Evolutionary conservation across 1,140 invertebrate genomes (phyloP).

Genomic region (Caenorhabditis inopinata): DNA sequence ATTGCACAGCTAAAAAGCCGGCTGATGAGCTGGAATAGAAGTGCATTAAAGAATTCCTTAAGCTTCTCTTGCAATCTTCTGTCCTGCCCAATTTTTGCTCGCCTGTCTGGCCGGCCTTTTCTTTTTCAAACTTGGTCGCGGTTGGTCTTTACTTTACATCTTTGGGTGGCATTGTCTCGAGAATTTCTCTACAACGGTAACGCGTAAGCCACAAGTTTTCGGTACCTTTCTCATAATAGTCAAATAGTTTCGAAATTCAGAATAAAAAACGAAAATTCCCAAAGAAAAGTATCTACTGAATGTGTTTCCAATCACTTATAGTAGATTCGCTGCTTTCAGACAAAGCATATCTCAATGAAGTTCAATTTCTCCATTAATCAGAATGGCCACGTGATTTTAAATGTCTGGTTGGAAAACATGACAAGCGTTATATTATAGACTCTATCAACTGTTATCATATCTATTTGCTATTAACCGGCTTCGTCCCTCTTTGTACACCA

Average conservation of each 20-base stretch:
- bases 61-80: not conserved
- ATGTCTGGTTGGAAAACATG: not conserved
- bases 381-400: too few species aligned
- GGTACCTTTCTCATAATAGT: too few species aligned
- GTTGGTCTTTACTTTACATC: not conserved
- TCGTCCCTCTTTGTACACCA: not conserved
- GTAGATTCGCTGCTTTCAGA: too few species aligned
- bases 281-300: too few species aligned
- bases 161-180: not conserved
- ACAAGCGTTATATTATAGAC: not conserved
- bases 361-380: too few species aligned
- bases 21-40: not conserved
- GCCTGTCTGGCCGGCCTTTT: not conserved
- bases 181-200: too few species aligned
- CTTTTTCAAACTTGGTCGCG: conserved; percentile 6
- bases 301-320: too few species aligned
- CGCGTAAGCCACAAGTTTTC: too few species aligned
- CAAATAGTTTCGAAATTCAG: too few species aligned
- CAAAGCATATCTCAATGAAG: too few species aligned
- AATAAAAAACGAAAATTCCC: too few species aligned
- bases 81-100: not conserved
- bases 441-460: not conserved
- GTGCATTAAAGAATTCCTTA: not conserved
- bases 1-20: not conserved
- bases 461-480: not conserved